Base-by-base conservation (phyloP, 2,888 invertebrate genomes). In the Pollenia amentaria region DNA sequence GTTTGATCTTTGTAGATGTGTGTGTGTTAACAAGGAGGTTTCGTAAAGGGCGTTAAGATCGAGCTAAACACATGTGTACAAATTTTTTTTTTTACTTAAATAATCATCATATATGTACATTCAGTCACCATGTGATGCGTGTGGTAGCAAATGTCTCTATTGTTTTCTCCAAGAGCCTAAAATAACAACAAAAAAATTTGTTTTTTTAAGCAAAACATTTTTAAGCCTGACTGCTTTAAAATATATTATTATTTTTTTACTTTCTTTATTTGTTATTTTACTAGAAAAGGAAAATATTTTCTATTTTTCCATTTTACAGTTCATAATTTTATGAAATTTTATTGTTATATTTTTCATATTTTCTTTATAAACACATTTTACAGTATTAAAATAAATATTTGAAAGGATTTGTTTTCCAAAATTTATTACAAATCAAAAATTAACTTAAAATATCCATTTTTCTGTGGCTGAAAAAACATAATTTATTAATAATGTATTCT, bases 281-380 rank as follows among this genome's bases (percentile, higher is more conserved):
- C 44, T 64, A 51, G 21, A 29, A 57, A 12, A 46, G 55, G 21
- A 81, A 67, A 53, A 69, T 65, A 60, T 67, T 40, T 40, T 48
- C n/a, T 48, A 11, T 16, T 4, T 14, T 57, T 55, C 2, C 40
- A 60, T 55, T 10, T 46, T 67, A 18, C 42, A 48, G 42, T 3
- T 29, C 9, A 44, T 29, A 65, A 48, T 60, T 69, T 67, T 16
- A 67, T 73, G 11, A 57, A 76, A 29, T 6, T 12, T 21, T 77
- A 53, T 82, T 55, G 29, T 64, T 44, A 18, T 42, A 21, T n/a
- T 72, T 72, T 69, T 21, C 16, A 77, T 85, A 69, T 82, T 81
- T 81, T 77, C 72, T 81, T 48, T 67, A 70, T 57, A 80, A 84
- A 84, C 53, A 84, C 3, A 84, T 70, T 80, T 79, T 69, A 48